Percentiles rank a stretch among this genome's conserved stretches.
phyloP scores from a whole-genome alignment of 2,797 vertebrate species.

The Fringilla coelebs region DNA sequence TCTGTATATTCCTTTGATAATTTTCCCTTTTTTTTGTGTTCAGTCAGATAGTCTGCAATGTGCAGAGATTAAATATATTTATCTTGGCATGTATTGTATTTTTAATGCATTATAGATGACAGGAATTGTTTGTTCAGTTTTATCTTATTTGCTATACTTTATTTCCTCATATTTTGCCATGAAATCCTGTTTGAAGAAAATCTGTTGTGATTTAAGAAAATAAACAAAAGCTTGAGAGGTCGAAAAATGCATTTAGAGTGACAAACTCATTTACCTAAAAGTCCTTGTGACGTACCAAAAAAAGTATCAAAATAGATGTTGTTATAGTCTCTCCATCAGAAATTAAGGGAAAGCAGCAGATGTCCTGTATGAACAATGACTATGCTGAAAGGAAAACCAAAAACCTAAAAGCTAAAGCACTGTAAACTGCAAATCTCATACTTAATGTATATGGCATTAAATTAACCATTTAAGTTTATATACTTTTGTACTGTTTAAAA shows the following conservation, averaged over 20 bases:
- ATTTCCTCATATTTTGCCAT: not conserved
- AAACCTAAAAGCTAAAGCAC: not conserved
- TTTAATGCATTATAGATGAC: not conserved
- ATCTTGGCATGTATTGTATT: not conserved
- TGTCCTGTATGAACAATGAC: not conserved
- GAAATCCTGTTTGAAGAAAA: slow-evolving; percentile 14
- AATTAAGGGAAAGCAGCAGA: not conserved
- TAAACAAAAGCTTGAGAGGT: not conserved
- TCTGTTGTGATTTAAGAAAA: not conserved
- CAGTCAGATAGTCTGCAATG: not conserved
- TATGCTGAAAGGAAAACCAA: not conserved
- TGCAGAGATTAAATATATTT: not conserved
- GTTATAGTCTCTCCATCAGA: not conserved
- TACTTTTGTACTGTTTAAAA: not conserved
- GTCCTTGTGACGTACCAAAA: not conserved
- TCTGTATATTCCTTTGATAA: not conserved
- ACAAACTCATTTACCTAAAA: not conserved
- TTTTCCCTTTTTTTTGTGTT: not conserved
- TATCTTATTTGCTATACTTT: not conserved
- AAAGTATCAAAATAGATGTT: not conserved
- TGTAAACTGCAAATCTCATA: not conserved
- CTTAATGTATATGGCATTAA: not conserved
- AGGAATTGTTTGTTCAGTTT: not conserved
- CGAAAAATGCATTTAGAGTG: not conserved
- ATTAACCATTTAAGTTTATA: not conserved